These are phyloP conservation scores for Malurus melanocephalus DNA, from an alignment of 2,113 vertebrate species.

Conservation along the genomic window DNA sequence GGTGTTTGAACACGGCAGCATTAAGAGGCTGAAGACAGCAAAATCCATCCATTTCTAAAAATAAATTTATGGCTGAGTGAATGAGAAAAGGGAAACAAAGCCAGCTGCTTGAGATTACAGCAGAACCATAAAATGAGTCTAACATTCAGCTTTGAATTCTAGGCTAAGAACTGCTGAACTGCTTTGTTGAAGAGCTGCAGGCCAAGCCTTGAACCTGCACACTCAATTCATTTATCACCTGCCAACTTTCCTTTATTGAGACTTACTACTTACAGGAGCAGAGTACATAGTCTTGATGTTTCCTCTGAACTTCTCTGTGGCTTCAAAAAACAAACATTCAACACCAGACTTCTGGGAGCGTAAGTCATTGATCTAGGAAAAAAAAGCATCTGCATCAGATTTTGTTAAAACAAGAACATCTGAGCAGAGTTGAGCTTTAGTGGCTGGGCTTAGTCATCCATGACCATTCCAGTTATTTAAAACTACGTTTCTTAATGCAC, in stretches of 20 bases:
- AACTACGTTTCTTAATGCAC: neutral
- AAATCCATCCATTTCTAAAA: slow-evolving; percentile 13
- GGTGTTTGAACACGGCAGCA: neutral
- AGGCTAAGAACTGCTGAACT: neutral
- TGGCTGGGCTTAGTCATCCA: neutral
- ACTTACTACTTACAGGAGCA: slow-evolving; percentile 80
- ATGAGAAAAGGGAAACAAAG: neutral
- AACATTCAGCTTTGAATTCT: neutral
- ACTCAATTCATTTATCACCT: neutral
- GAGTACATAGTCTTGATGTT: slow-evolving; percentile 96
- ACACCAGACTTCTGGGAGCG: slow-evolving; percentile 85
- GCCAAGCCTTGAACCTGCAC: neutral
- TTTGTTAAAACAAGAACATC: neutral
- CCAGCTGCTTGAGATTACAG: neutral
- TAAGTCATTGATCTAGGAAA: slow-evolving; percentile 89
- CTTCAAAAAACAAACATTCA: slow-evolving; percentile 89
- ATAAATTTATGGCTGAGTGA: neutral
- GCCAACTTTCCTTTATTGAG: neutral
- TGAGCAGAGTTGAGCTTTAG: neutral
- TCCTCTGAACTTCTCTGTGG: slow-evolving; percentile 90
- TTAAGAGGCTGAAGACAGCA: neutral
- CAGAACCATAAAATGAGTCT: neutral
- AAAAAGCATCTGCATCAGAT: neutral
- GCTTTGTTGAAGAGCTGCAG: neutral
- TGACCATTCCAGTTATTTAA: neutral